Evolutionary conservation across 2,113 vertebrate genomes (phyloP), one percentile per base, ranked within the genome.

Genomic region (Galeopterus variegatus): DNA sequence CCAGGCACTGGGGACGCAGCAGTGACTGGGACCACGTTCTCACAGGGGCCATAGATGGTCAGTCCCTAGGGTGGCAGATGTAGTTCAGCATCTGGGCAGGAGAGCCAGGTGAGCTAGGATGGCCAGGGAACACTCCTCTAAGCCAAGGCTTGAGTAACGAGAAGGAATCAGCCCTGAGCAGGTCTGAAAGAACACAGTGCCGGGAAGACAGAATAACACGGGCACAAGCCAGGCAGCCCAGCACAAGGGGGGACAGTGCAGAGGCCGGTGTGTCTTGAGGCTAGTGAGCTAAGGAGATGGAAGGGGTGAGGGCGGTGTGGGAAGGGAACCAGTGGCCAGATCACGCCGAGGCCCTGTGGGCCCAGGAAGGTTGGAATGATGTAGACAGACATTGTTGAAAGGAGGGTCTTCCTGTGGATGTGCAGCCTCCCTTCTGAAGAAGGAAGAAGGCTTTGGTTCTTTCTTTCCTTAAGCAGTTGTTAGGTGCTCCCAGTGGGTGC

Each of bases 231-330:
- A 0, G 0, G 3, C 41, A 60, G 70, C 50, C 31, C 82, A 26
- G 62, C 18, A 13, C 18, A 0, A 1, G 5, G 21, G 23, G 31
- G 58, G 28, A 28, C 12, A 0, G 8, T 2, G 48, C 31, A 10
- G 54, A 28, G 64, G 31, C 84, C 1, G 5, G 6, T 69, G 48
- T 15, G 69, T 58, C 41, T 62, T 1, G 26, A 60, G 23, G 15
- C 11, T 62, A 23, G 26, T 1, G 2, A 70, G 73, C 0, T 0
- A 8, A 70, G 70, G 58, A 5, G 72, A 17, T 1, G 52, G n/a
- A 1, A 6, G 31, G 18, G 41, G 4, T 31, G 93, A 48, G 54
- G 45, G 72, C 6, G 33, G 56, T 28, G 8, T 11, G 64, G 72
- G 12, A 17, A 1, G 64, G 72, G 12, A 17, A 1, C 54, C 17